Percentiles rank a stretch among this genome's conserved stretches.
phyloP scores from a whole-genome alignment of 1,140 invertebrate species.

The Daktulosphaira vitifoliae region DNA sequence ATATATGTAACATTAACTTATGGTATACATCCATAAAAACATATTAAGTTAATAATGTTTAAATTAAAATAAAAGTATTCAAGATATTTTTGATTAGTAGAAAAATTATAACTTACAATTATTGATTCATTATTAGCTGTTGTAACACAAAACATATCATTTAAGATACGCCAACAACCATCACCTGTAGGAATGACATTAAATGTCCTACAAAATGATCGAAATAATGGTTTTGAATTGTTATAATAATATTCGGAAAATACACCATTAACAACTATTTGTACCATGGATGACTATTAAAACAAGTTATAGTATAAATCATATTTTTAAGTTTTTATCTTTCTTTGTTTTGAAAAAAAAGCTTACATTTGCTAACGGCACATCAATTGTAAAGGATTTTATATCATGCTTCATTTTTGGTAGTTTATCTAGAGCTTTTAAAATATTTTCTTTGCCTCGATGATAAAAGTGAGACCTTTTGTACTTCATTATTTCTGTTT shows the following conservation, averaged over 20 bases:
- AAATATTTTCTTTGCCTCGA: not conserved
- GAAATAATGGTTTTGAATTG: not conserved
- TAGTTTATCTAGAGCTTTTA: constrained; percentile 8
- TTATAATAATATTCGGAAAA: constrained; percentile 8
- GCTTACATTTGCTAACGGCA: constrained; percentile 11
- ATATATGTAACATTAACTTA: too few species aligned
- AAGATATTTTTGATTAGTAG: too few species aligned
- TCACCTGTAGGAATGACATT: not conserved
- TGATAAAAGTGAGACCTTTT: not conserved
- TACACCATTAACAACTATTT: constrained; percentile 16
- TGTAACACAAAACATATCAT: constrained; percentile 8
- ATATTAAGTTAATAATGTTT: too few species aligned
- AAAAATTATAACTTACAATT: constrained; percentile 8
- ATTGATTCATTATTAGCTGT: not conserved
- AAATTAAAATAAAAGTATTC: too few species aligned
- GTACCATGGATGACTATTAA: constrained; percentile 4
- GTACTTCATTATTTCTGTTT: not conserved
- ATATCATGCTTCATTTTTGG: constrained; percentile 19
- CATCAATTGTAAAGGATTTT: constrained; percentile 14
- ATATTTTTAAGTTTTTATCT: too few species aligned
- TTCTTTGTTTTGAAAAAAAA: not conserved
- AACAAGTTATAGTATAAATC: not conserved
- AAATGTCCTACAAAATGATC: constrained; percentile 16
- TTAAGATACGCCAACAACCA: constrained; percentile 26
- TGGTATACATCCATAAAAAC: too few species aligned